Base-by-base conservation (phyloP, 2,888 invertebrate species). In the Cephus nigrinus region DNA sequence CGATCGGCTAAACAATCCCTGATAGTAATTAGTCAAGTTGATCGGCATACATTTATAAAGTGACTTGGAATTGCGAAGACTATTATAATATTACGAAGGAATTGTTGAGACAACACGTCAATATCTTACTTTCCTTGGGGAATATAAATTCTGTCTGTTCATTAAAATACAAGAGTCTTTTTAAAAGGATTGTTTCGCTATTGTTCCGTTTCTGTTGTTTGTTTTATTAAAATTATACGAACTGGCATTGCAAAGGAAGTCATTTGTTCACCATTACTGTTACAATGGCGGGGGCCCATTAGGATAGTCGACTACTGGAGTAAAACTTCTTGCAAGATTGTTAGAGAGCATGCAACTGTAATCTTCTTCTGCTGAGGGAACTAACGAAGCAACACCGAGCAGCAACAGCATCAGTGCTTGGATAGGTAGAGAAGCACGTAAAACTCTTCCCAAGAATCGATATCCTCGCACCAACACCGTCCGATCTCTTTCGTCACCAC, bases 211-310 rank as follows among this genome's bases (percentile, higher is more conserved):
- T 34, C 71, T 71, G 71, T 33, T 30, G 15, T 71, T 71, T 71
- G 15, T 11, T 34, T 71, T 0, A n/a, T 71, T 71, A 23, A 71
- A 33, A 71, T 71, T 55, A 55, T 55, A 55, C 55, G 23, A 23
- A 40, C 40, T 40, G 40, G 15, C 55, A 55, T 55, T 55, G 23
- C 2, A 71, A 71, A 31, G 71, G 31, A 71, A 71, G 33, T 71
- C 71, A 71, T 31, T 71, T 71, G 71, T 31, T 71, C 32, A n/a
- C 23, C 31, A 33, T 71, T 31, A 68, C 40, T 69, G 78, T 92
- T 95, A 98, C 80, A 97, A 94, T 76, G 99, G 98, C 79, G 98
- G 99, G 75, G 98, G 98, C 82, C 98, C 98, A 90, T 98, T 96
- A 33, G 97, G 96, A 93, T 98, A 98, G 79, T 96, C 94, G 85